Evolutionary conservation across 1,140 invertebrate species (phyloP), one percentile per base, ranked within the genome.

Genomic region (Vanessa tameamea): DNA sequence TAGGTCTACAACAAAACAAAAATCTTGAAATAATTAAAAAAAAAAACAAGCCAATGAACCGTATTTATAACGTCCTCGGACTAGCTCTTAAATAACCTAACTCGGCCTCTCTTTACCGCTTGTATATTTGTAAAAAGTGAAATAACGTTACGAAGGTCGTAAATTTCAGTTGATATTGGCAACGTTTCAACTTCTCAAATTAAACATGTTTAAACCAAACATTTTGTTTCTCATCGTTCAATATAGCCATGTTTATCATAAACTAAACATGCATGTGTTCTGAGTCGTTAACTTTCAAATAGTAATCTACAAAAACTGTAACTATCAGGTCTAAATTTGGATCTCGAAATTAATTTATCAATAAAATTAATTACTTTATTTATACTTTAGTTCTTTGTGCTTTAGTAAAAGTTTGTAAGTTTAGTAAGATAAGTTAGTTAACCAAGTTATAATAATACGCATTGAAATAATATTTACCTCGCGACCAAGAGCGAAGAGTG

Each of bases 401-500:
- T 43, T 9, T 43, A 43, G 9, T 43, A 43, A 8, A 43, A 5
- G 26, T 4, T 31, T 31, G 3, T 31, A 3, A 51, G 14, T 51
- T 51, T 51, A 51, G n/a, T n/a, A 43, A 1, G 12, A 14, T 13
- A n/a, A n/a, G 14, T 51, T 14, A 14, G 48, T 14, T 50, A 8
- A 8, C 5, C 48, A 15, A 14, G n/a, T 51, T 51, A n/a, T 12
- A 51, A 15, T 4, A 15, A 51, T 15, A n/a, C 12, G 6, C 48
- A 51, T 55, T 51, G 47, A 16, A 9, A 50, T 48, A 57, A 31
- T 76, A 94, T 94, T 95, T 95, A 98, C 97, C 87, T 97, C 95
- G 92, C 98, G 96, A 74, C 97, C 98, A 67, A 99, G 94, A 48
- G 98, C 97, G 87, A 97, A 98, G 75, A 99, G 96, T 80, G 97